Evolutionary conservation across 2,888 invertebrate genomes (phyloP), one percentile per base, ranked within the genome.

Genomic region (Eristalinus aeneus): DNA sequence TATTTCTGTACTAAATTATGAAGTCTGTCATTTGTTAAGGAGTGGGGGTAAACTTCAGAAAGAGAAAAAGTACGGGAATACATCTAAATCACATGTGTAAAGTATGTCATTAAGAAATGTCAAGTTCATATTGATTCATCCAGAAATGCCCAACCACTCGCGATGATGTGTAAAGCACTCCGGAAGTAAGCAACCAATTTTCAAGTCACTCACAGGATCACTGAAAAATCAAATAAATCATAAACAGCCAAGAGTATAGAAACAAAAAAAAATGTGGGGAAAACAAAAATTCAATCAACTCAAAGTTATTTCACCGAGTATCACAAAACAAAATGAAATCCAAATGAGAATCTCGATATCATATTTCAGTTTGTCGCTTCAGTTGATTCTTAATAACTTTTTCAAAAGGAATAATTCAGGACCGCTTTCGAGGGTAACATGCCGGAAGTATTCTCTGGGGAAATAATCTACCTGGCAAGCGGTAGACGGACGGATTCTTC

Each of bases 331-430:
- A 63, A 34, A 27, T 27, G 34, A 34, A 53, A 10, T 22, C 23
- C 53, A 63, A 73, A 63, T 73, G 32, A 53, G n/a, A 34, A 63
- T 63, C 53, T 22, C 61, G 72, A 63, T 73, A 73, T 54, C 63
- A 73, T 73, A 73, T 73, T 73, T 73, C 72, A 73, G 63, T 73
- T 53, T 34, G 63, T 54, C 72, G 34, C 61, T 32, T 36, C 72
- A 53, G 72, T 54, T 63, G 63, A 34, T 23, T 63, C 53, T 54
- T 54, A 73, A 73, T 73, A 63, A 73, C 32, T 46, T 54, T 63
- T 34, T 73, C 72, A 73, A 63, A 72, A 73, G 39, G 53, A 73
- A 73, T 73, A 61, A 73, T 63, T 63, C 72, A 63, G 53, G 16
- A 16, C 46, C 46, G 46, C 46, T 46, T 46, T 46, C 46, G 46